phyloP scores from a whole-genome alignment of 2,888 invertebrate genomes.

The Platycnemis pennipes region DNA sequence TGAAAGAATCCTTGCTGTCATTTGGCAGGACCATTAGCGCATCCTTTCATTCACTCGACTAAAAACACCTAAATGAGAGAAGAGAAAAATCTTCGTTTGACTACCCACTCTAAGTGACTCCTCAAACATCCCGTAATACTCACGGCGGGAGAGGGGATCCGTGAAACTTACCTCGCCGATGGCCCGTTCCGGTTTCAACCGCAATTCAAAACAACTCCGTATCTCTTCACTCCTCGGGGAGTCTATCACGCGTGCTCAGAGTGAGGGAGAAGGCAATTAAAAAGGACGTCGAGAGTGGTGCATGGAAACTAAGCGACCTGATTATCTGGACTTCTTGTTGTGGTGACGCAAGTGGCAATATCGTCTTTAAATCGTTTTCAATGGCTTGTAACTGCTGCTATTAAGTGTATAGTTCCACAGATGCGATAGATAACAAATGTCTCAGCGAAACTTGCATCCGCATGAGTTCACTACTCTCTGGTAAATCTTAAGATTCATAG shows the following conservation, averaged over 20 bases:
- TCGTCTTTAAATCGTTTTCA: background rate
- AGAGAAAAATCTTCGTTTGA: slow-evolving; percentile 61
- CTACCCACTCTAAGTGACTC: background rate
- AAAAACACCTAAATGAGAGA: slow-evolving; percentile 7
- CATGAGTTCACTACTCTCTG: background rate
- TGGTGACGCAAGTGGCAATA: background rate
- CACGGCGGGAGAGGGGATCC: background rate
- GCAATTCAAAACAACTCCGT: slow-evolving; percentile 1
- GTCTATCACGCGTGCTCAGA: background rate
- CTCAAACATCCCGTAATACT: slow-evolving; percentile 37
- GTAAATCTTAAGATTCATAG: background rate
- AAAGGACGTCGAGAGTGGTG: background rate
- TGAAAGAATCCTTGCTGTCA: slow-evolving; percentile 25
- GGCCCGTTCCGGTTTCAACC: slow-evolving; percentile 18
- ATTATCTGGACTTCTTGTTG: slow-evolving; percentile 10
- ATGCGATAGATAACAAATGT: background rate
- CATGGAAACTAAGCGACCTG: slow-evolving; percentile 12
- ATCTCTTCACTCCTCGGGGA: background rate
- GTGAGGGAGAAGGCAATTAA: background rate
- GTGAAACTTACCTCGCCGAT: background rate
- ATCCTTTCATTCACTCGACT: background rate
- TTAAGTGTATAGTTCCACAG: background rate
- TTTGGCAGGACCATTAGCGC: slow-evolving; percentile 56
- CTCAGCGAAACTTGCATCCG: background rate
- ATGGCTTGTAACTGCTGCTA: slow-evolving; percentile 3